Evolutionary conservation across 2,888 invertebrate genomes (phyloP).

Genomic region (Eupithecia centaureata): DNA sequence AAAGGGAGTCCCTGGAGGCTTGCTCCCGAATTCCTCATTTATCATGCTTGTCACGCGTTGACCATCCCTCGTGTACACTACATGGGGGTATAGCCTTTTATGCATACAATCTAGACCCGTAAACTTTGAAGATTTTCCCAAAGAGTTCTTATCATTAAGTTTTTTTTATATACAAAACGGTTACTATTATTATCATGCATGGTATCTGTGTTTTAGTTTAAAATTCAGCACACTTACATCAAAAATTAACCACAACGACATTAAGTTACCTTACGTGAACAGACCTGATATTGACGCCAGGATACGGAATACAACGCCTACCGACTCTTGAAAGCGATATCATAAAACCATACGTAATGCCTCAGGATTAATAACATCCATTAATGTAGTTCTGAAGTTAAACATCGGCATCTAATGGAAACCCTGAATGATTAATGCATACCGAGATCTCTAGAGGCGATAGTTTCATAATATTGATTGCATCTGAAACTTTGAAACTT

Average conservation of each 20-base stretch:
- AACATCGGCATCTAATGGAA: slow-evolving; percentile 48
- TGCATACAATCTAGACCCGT: slow-evolving; percentile 53
- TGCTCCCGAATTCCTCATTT: slow-evolving; percentile 81
- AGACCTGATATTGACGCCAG: too few species aligned
- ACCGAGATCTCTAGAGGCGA: slow-evolving; percentile 42
- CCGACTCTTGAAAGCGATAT: slow-evolving; percentile 15
- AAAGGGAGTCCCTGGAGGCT: slow-evolving; percentile 77
- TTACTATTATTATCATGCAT: too few species aligned
- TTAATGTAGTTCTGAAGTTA: slow-evolving; percentile 45
- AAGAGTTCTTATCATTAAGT: slow-evolving; percentile 2
- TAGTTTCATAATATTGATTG: slow-evolving; percentile 50
- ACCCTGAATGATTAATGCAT: slow-evolving; percentile 51
- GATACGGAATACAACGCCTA: background rate
- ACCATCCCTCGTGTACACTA: slow-evolving; percentile 79
- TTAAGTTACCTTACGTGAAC: too few species aligned
- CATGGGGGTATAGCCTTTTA: slow-evolving; percentile 61
- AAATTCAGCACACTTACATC: too few species aligned
- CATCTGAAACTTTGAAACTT: slow-evolving; percentile 44
- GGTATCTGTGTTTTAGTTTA: too few species aligned
- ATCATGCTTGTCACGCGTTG: slow-evolving; percentile 83
- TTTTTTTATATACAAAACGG: too few species aligned
- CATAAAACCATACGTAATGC: slow-evolving; percentile 20
- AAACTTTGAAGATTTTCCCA: slow-evolving; percentile 46
- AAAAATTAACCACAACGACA: too few species aligned
- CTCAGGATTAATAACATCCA: slow-evolving; percentile 33